These are phyloP conservation scores for Sarcophaga bullata DNA, from an alignment of 1,140 invertebrate species.

Conservation along the genomic window DNA sequence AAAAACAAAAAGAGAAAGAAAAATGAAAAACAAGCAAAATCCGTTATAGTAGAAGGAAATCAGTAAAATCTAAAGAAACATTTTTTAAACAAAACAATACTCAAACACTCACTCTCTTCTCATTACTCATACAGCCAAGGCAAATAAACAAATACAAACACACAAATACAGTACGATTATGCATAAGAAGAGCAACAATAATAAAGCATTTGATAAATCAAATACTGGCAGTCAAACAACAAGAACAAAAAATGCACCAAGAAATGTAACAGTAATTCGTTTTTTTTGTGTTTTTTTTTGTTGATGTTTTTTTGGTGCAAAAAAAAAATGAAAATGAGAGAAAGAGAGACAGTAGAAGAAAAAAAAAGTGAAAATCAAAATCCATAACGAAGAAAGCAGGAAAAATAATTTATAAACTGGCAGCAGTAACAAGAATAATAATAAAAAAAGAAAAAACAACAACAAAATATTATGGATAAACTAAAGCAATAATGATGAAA, in stretches of 20 bases:
- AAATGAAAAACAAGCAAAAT: background rate
- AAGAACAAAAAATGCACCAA: background rate
- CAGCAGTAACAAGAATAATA: background rate
- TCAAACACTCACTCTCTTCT: constrained; percentile 2
- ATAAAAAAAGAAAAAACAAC: background rate
- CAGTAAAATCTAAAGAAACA: constrained; percentile 6
- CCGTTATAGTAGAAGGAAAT: background rate
- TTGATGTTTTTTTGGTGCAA: no score
- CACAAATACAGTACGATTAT: background rate
- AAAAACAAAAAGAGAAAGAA: background rate
- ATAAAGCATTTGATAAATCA: constrained; percentile 34
- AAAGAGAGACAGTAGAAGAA: background rate
- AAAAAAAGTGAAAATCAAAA: background rate
- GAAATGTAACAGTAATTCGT: background rate
- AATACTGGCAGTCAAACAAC: background rate
- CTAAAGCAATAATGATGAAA: background rate
- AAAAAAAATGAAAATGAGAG: background rate
- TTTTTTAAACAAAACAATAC: background rate
- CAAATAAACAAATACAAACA: background rate
- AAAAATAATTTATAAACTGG: constrained; percentile 5
- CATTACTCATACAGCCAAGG: background rate
- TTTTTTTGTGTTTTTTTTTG: no score
- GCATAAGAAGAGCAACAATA: constrained; percentile 28
- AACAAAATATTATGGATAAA: background rate
- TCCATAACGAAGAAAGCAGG: background rate